Base-by-base conservation (phyloP, 1,140 invertebrate genomes). In the Stegodyphus dumicola region DNA sequence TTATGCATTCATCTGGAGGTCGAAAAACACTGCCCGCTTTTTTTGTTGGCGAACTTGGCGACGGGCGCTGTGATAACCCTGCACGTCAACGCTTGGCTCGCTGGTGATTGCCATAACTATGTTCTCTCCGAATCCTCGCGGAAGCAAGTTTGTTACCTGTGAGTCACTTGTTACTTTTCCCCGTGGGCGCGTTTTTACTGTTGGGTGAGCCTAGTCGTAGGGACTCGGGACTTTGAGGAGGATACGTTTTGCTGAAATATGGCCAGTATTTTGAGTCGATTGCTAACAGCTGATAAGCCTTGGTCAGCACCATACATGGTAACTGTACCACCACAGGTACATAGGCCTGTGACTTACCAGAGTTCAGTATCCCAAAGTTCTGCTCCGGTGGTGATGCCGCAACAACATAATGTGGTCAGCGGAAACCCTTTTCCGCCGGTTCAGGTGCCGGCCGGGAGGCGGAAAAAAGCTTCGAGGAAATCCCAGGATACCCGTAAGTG, bases 211-310 rank as follows among this genome's bases (percentile, higher is more conserved):
- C 33, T 33, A 33, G 33, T 33, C 33, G 33, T 3, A 33, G 33
- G 3, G 33, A 33, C 33, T 33, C 33, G 33, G 33, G 33, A 33
- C 33, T 3, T 33, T 3, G 33, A 33, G 33, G 33, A 33, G 33
- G 33, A 33, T 33, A 33, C 33, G 3, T 33, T 33, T 33, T 33
- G 33, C 33, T 33, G 33, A 33, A 33, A 33, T 33, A 87, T 87
- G 86, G 84, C 86, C 6, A 84, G 79, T 69, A 87, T 87, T 67
- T 75, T 87, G 49, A 85, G 86, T 49, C 78, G 86, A 13, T 53
- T 87, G 17, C 66, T 87, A 54, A 87, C 86, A 6, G 65, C 73
- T 15, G 60, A 76, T 53, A 86, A 86, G 52, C 84, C 84, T 15
- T 86, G 75, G 75, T 67, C 76, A 10, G 67, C 54, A 0, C 84